phyloP scores from a whole-genome alignment of 2,888 invertebrate species.

The Euproctis similis region DNA sequence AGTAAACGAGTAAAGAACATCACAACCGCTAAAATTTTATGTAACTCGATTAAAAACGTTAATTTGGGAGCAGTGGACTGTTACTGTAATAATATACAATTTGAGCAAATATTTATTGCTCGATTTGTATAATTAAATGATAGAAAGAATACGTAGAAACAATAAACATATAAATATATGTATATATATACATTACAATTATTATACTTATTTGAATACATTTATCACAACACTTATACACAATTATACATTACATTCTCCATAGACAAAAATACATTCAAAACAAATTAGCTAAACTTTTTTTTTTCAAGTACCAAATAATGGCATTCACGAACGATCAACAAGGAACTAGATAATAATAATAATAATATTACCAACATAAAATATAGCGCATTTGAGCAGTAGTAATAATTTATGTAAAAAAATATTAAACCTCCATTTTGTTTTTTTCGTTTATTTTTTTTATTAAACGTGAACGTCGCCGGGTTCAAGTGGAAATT shows the following conservation, averaged over 20 bases:
- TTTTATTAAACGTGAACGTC: slow-evolving; percentile 25
- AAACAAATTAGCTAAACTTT: slow-evolving; percentile 46
- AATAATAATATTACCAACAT: slow-evolving; percentile 67
- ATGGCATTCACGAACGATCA: slow-evolving; percentile 50
- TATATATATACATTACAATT: slow-evolving; percentile 35
- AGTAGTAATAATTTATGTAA: slow-evolving; percentile 65
- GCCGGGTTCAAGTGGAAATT: slow-evolving; percentile 30
- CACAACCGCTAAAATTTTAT: slow-evolving; percentile 65
- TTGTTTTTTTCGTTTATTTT: too few species aligned
- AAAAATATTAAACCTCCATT: slow-evolving; percentile 63
- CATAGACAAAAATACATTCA: slow-evolving; percentile 40
- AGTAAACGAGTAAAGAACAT: slow-evolving; percentile 49
- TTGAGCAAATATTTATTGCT: slow-evolving; percentile 63
- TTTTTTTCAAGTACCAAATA: slow-evolving; percentile 48
- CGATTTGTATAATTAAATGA: slow-evolving; percentile 51
- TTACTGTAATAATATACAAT: slow-evolving; percentile 10
- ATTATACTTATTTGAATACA: too few species aligned
- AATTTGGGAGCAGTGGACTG: slow-evolving; percentile 35
- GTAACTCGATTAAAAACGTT: slow-evolving; percentile 31
- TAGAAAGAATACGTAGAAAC: slow-evolving; percentile 49
- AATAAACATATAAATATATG: slow-evolving; percentile 27
- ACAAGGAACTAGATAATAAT: slow-evolving; percentile 64
- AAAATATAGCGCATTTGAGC: slow-evolving; percentile 69
- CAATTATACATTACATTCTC: too few species aligned
- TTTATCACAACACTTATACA: slow-evolving; percentile 72